Percentiles rank a stretch among this genome's conserved stretches.
phyloP scores from a whole-genome alignment of 2,888 invertebrate species.

The Agonopterix arenella region DNA sequence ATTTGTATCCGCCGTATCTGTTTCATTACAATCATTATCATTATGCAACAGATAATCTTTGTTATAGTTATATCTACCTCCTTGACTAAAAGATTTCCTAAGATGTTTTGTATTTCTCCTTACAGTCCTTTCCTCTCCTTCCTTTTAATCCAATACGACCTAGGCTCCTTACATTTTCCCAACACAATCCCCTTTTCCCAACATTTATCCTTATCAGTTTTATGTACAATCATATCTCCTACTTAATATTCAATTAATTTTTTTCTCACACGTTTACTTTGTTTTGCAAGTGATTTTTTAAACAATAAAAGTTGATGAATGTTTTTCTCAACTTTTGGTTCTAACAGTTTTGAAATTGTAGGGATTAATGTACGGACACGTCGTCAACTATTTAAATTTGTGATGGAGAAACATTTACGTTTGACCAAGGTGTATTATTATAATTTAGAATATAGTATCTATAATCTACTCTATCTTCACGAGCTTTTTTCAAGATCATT shows the following conservation, averaged over 20 bases:
- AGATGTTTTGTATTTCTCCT: background rate
- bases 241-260: background rate
- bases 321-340: background rate
- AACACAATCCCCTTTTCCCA: background rate
- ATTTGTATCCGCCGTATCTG: background rate
- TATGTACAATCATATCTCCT: background rate
- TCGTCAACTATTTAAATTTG: constrained; percentile 12
- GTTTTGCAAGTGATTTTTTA: background rate
- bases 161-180: background rate
- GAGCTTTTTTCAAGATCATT: constrained; percentile 7
- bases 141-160: background rate
- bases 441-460: constrained; percentile 8
- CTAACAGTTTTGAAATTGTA: background rate
- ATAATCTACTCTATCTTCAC: constrained; percentile 10
- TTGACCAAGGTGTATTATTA: constrained; percentile 9
- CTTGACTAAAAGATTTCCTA: background rate
- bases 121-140: background rate
- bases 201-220: background rate
- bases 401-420: constrained; percentile 8
- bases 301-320: background rate
- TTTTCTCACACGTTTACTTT: background rate
- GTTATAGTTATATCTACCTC: background rate
- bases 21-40: background rate
- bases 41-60: background rate
- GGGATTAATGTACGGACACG: constrained; percentile 3